phyloP scores from a whole-genome alignment of 2,113 vertebrate species.

The Saguinus imperator region DNA sequence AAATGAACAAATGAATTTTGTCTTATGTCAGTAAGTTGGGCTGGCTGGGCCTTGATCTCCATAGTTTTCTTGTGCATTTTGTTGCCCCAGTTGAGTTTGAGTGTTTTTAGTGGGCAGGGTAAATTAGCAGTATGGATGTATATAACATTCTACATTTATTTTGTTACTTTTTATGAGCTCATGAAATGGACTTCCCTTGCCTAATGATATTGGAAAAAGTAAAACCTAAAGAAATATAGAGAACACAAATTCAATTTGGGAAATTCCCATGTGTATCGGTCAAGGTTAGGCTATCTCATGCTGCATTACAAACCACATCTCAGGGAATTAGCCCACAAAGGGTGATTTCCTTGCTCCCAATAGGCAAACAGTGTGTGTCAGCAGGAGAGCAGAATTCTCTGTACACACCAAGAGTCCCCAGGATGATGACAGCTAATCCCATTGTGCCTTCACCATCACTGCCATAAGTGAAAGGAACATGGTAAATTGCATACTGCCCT shows the following conservation, averaged over 20 bases:
- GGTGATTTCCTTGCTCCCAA: rapidly evolving
- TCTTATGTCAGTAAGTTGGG: not conserved
- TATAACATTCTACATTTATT: not conserved
- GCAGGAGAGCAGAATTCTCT: not conserved
- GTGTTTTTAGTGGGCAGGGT: not conserved
- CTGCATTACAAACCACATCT: not conserved
- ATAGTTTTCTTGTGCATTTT: not conserved
- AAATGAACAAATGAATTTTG: not conserved
- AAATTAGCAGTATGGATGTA: not conserved
- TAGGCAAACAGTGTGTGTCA: not conserved
- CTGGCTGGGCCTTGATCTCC: rapidly evolving
- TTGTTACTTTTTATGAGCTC: not conserved
- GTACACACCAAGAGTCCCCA: not conserved
- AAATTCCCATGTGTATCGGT: rapidly evolving
- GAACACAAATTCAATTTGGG: not conserved
- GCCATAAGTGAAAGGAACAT: rapidly evolving
- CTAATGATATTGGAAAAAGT: not conserved
- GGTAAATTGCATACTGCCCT: rapidly evolving
- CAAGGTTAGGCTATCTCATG: not conserved
- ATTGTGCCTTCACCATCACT: not conserved
- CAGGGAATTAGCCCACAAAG: too few relatives aligned
- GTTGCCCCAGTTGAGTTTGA: not conserved
- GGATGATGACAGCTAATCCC: not conserved
- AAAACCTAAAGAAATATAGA: not conserved
- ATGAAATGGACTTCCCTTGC: not conserved